These are phyloP conservation scores for Wiebesia pumilae DNA, from an alignment of 1,140 invertebrate genomes.

Conservation along the genomic window DNA sequence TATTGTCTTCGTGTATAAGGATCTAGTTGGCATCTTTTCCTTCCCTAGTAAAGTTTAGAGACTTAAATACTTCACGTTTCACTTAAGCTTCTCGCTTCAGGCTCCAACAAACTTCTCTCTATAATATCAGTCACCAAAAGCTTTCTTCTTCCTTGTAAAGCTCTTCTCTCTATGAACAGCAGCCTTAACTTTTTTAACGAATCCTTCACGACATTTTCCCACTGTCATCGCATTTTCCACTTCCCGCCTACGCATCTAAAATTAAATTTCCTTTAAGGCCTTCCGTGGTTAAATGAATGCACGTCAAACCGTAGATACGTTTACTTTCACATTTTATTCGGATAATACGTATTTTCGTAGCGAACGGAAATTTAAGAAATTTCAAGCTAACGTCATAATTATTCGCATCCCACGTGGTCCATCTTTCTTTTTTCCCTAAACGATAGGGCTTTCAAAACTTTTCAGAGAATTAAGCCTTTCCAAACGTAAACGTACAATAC, in stretches of 20 bases:
- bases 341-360: not conserved
- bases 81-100: conserved; percentile 51
- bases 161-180: conserved; percentile 47
- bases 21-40: conserved; percentile 21
- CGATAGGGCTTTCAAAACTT: too few relatives aligned
- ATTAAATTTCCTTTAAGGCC: conserved; percentile 22
- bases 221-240: conserved; percentile 45
- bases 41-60: conserved; percentile 46
- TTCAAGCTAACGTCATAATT: not conserved
- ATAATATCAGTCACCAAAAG: conserved; percentile 52
- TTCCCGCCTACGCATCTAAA: conserved; percentile 25
- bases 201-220: conserved; percentile 43
- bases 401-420: too few relatives aligned
- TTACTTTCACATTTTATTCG: not conserved
- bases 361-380: not conserved
- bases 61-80: conserved; percentile 55
- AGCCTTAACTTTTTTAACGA: conserved; percentile 51
- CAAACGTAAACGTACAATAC: too few relatives aligned
- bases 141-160: conserved; percentile 49
- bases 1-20: conserved; percentile 42
- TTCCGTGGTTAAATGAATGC: not conserved
- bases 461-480: too few relatives aligned
- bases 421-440: too few relatives aligned
- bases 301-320: not conserved
- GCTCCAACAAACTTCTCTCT: conserved; percentile 50